A percentile compares a stretch with the other conserved stretches of the same genome.
phyloP scores from a whole-genome alignment of 2,888 invertebrate genomes.

The Petrolisthes cinctipes region DNA sequence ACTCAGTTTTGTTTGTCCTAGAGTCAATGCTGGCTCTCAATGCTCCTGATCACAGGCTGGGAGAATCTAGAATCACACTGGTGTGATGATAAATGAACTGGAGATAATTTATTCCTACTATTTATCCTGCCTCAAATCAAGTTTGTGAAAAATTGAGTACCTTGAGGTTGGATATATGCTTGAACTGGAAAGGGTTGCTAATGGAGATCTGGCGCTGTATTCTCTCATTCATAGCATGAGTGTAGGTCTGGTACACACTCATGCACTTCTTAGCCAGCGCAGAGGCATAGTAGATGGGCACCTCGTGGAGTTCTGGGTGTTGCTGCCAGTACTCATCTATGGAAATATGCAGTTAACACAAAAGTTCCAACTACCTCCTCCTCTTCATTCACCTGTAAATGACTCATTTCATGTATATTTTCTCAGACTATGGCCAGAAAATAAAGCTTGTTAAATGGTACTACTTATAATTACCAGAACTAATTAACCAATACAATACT shows the following conservation, averaged over 20 bases:
- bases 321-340: conserved; percentile 96
- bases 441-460: too few relatives aligned
- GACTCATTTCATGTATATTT: too few relatives aligned
- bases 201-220: conserved; percentile 96
- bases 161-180: conserved; percentile 95
- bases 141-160: conserved; percentile 17
- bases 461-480: too few relatives aligned
- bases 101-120: too few relatives aligned
- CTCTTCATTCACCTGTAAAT: neutral
- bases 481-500: too few relatives aligned
- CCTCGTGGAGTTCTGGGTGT: conserved; percentile 96
- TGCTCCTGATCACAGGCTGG: too few relatives aligned
- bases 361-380: neutral
- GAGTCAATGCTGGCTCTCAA: too few relatives aligned
- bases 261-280: conserved; percentile 99
- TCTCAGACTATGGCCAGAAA: too few relatives aligned
- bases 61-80: too few relatives aligned
- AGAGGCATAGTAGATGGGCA: conserved; percentile 99
- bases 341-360: neutral
- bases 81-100: too few relatives aligned
- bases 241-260: conserved; percentile 99
- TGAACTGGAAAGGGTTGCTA: conserved; percentile 98
- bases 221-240: conserved; percentile 99
- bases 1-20: too few relatives aligned
- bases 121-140: neutral